Base-by-base conservation (phyloP, 2,888 invertebrate genomes). In the Enchytraeus crypticus region DNA sequence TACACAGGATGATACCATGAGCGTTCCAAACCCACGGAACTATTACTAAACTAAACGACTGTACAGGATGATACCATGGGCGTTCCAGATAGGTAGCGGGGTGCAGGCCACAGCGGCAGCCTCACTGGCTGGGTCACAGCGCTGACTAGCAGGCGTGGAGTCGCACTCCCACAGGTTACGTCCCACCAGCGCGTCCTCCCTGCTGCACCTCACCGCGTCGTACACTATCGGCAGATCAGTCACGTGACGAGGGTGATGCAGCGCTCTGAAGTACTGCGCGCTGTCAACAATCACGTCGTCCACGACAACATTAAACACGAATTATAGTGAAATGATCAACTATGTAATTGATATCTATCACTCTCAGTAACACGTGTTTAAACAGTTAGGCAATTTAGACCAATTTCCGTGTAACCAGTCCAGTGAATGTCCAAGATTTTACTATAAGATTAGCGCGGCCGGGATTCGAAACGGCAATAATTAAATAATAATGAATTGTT, bases 101-200 rank as follows among this genome's bases (percentile, higher is more conserved):
- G 30, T 30, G 54, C 64, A 64, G 3, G 59, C 26, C 14, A 63
- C 64, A 30, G 57, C 60, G 23, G 64, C 64, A 33, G 62, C 59
- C 49, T 63, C 64, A 11, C 4, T 27, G 21, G 23, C 34, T 11
- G 58, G 43, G 43, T 60, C 45, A 57, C 62, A 63, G 2, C 27
- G 38, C 21, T 23, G 14, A 5, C 27, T 29, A 26, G 51, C 29
- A 21, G 1, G 23, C 5, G 23, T 29, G 1, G 45, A n/a, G 14
- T 23, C 29, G 46, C 64, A 64, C 26, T 61, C 49, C 57, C 59
- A 58, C 8, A 64, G 43, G 53, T 61, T 61, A n/a, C 34, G n/a
- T 11, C 18, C 30, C 5, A 26, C 23, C 27, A 5, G 14, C 18
- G 23, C 21, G 47, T 57, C 53, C 18, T 11, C 30, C 21, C 14